Conservation (phyloP, 1,140 invertebrate species). For the Drosophila sturtevanti region DNA sequence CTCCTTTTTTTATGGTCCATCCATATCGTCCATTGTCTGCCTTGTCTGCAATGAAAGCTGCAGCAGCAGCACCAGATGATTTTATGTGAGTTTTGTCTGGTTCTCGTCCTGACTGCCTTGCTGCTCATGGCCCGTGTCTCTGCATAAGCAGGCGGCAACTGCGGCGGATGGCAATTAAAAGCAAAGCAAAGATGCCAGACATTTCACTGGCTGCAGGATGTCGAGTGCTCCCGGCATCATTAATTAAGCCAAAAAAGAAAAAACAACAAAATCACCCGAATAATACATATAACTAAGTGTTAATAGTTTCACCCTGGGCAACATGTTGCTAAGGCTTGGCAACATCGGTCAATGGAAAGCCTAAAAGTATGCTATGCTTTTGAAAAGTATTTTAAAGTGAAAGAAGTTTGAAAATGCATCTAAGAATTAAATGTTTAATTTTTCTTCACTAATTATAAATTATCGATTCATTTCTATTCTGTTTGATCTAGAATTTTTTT, state of each 20-base stretch:
- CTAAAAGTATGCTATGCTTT: slow-evolving; percentile 31
- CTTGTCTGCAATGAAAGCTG: slow-evolving; percentile 22
- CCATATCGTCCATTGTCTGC: slow-evolving; percentile 44
- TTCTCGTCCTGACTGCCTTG: slow-evolving; percentile 7
- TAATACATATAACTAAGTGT: slow-evolving; percentile 17
- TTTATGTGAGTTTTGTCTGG: slow-evolving; percentile 71
- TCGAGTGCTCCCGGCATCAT: slow-evolving; percentile 46
- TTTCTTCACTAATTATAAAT: too few species aligned
- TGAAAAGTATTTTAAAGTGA: too few species aligned
- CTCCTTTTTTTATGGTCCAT: slow-evolving; percentile 65
- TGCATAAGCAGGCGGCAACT: slow-evolving; percentile 66
- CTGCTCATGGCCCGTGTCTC: slow-evolving; percentile 38
- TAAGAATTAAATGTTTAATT: too few species aligned
- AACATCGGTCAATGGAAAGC: not conserved
- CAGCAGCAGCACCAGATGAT: slow-evolving; percentile 34
- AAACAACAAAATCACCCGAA: not conserved
- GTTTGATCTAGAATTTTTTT: too few species aligned
- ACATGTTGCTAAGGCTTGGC: slow-evolving; percentile 26
- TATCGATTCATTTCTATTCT: too few species aligned
- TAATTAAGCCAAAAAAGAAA: slow-evolving; percentile 52
- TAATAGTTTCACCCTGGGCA: slow-evolving; percentile 17
- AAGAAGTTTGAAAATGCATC: too few species aligned
- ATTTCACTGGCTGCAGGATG: slow-evolving; percentile 19
- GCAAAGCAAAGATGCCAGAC: slow-evolving; percentile 61
- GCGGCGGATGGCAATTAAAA: slow-evolving; percentile 61